Percentiles rank a stretch among this genome's conserved stretches.
Conservation (phyloP, 2,113 vertebrate species). For the Phalacrocorax aristotelis region DNA sequence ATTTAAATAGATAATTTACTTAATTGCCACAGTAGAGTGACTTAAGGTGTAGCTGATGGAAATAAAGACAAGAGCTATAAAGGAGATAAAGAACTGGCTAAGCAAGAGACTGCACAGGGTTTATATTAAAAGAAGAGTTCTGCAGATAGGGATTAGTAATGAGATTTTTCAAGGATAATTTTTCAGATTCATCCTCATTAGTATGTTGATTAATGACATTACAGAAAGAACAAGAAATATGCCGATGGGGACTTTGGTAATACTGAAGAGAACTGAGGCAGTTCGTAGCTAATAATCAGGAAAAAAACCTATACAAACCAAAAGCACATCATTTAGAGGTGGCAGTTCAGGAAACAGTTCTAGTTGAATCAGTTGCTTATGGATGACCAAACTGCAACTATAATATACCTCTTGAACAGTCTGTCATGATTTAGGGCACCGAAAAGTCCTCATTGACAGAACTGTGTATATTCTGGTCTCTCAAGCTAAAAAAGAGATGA, state of each 20-base stretch:
- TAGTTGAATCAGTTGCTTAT: neutral
- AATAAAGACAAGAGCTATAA: neutral
- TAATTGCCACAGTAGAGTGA: neutral
- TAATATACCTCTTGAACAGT: neutral
- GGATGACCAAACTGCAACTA: neutral
- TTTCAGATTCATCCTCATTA: neutral
- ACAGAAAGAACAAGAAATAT: neutral
- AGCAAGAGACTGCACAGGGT: neutral
- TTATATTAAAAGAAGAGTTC: neutral
- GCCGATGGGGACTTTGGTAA: neutral
- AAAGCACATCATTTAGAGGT: neutral
- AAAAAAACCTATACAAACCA: neutral
- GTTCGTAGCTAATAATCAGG: neutral
- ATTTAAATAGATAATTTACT: neutral
- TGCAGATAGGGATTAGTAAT: neutral
- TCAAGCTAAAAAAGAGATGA: neutral
- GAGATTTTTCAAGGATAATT: neutral
- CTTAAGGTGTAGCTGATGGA: neutral
- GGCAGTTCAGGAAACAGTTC: neutral
- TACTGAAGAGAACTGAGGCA: neutral
- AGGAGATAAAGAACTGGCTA: neutral
- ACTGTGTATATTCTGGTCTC: neutral
- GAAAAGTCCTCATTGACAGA: neutral
- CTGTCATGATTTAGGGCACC: neutral
- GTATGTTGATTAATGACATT: neutral